Percentiles rank a stretch among this genome's conserved stretches.
Evolutionary conservation across 2,888 invertebrate species (phyloP).

Genomic region (Iselma pallidipennis): DNA sequence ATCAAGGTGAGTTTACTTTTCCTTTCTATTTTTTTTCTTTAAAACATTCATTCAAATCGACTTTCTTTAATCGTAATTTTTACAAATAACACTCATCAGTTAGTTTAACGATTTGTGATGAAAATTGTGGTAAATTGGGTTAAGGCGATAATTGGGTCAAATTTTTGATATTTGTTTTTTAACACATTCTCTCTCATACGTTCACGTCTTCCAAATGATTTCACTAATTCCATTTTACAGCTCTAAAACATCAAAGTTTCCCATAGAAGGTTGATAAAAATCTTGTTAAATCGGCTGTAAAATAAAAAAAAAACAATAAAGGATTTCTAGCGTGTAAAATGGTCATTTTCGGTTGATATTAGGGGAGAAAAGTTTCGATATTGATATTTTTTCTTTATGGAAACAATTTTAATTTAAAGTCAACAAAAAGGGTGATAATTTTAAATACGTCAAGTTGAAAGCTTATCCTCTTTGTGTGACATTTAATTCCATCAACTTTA

Average conservation of each 20-base stretch:
- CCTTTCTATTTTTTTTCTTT: neutral
- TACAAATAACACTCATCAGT: too few relatives aligned
- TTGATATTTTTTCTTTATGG: neutral
- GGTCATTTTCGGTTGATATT: neutral
- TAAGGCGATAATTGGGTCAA: neutral
- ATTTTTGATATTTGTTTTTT: conserved; percentile 2
- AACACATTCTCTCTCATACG: neutral
- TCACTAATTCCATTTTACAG: neutral
- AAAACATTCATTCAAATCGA: neutral
- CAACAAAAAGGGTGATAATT: too few relatives aligned
- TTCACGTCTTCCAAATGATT: too few relatives aligned
- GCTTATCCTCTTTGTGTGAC: too few relatives aligned
- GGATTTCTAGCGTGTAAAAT: neutral
- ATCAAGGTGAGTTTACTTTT: conserved; percentile 2
- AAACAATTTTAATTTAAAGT: too few relatives aligned
- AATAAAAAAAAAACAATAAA: neutral
- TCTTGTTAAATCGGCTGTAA: neutral
- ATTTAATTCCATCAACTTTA: too few relatives aligned
- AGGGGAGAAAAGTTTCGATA: neutral
- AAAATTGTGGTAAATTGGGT: neutral
- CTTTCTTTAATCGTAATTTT: neutral
- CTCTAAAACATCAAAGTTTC: too few relatives aligned
- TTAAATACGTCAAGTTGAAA: too few relatives aligned
- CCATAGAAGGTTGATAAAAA: neutral
- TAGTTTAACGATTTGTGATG: too few relatives aligned